Evolutionary conservation across 2,113 vertebrate genomes (phyloP).

Genomic region (Xiphophorus maculatus): DNA sequence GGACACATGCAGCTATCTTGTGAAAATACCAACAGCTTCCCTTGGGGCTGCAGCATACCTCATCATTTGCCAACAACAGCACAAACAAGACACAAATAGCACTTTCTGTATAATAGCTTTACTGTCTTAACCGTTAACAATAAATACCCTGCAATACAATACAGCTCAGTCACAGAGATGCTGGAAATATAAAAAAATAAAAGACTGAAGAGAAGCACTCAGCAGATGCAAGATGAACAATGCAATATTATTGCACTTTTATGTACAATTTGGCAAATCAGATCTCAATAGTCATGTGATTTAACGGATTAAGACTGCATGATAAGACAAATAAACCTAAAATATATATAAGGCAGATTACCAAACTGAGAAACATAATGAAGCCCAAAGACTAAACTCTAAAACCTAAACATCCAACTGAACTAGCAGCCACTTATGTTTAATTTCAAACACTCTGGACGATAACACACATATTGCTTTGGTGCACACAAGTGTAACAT

Average conservation of each 20-base stretch:
- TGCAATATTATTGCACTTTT: conserved; percentile 57
- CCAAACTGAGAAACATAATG: conserved; percentile 40
- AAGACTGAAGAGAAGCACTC: conserved; percentile 16
- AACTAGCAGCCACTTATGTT: conserved; percentile 10
- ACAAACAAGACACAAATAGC: conserved; percentile 45
- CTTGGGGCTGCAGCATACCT: conserved; percentile 9
- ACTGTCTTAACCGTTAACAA: conserved; percentile 41
- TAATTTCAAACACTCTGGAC: neutral
- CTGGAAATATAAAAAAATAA: conserved; percentile 51
- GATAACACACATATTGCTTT: conserved; percentile 62
- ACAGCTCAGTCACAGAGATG: conserved; percentile 50
- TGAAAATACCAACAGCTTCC: conserved; percentile 43
- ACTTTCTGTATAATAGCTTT: conserved; percentile 22
- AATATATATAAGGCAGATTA: conserved; percentile 58
- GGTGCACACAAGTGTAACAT: conserved; percentile 30
- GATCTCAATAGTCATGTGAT: conserved; percentile 27
- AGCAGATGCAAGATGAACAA: conserved; percentile 28
- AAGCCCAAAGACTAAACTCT: conserved; percentile 21
- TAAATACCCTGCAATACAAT: conserved; percentile 46
- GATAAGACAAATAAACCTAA: neutral
- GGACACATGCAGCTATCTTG: conserved; percentile 10
- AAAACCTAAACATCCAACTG: conserved; percentile 16
- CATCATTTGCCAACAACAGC: conserved; percentile 23
- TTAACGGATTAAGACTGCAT: conserved; percentile 42
- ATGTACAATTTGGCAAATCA: conserved; percentile 71